Percentiles rank a stretch among this genome's conserved stretches.
These are phyloP conservation scores for Andrena trimmerana DNA, from an alignment of 2,888 invertebrate genomes.

Conservation along the genomic window DNA sequence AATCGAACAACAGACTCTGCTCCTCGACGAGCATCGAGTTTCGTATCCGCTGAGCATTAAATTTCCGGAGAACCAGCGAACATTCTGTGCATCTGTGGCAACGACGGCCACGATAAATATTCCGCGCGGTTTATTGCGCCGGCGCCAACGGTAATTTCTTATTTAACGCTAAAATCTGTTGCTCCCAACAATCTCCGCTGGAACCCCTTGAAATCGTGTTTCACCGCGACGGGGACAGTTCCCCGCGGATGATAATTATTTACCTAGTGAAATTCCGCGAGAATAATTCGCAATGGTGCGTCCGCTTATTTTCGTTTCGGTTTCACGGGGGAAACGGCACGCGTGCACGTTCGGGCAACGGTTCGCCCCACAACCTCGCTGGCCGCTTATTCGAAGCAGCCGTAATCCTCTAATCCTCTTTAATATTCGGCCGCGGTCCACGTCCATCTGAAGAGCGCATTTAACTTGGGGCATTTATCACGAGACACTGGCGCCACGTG, in stretches of 20 bases:
- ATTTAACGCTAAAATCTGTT: background rate
- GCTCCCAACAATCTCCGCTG: background rate
- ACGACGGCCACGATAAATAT: constrained; percentile 7
- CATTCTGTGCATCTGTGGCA: constrained; percentile 4
- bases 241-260: background rate
- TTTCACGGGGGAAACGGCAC: background rate
- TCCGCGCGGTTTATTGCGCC: background rate
- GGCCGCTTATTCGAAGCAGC: background rate
- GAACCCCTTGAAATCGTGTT: background rate
- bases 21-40: background rate
- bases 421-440: constrained; percentile 24
- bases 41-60: background rate
- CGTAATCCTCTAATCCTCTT: constrained; percentile 32
- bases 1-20: constrained; percentile 1
- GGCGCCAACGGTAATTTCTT: background rate
- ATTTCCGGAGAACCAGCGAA: background rate
- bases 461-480: constrained; percentile 51
- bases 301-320: background rate
- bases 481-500: constrained; percentile 18
- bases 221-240: background rate
- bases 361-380: background rate
- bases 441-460: constrained; percentile 11
- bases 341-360: background rate
- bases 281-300: background rate
- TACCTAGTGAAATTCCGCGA: background rate